Base-by-base conservation (phyloP, 2,888 invertebrate species). In the Megalurothrips usitatus region DNA sequence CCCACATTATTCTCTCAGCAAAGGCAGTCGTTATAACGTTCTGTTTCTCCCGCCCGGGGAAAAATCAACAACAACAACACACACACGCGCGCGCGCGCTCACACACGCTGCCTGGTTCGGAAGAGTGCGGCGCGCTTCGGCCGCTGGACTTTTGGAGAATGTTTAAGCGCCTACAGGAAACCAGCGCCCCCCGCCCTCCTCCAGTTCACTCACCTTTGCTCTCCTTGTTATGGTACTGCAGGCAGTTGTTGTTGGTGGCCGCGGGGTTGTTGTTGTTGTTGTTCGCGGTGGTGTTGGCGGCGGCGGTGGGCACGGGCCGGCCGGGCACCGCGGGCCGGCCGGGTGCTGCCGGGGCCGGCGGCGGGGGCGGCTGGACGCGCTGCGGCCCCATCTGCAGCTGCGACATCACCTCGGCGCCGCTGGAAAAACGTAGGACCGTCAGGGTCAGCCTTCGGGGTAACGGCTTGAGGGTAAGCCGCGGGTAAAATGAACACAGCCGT, bases 351-450 rank as follows among this genome's bases (percentile, higher is more conserved):
- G 68, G 23, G 23, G 68, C 9, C n/a, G 68, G 68, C 82, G 83
- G 82, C 82, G 82, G 34, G 79, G 81, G 82, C 58, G 82, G 81
- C 82, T 80, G 26, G 83, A 12, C 68, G 23, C 68, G 68, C 34
- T 81, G 78, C 6, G 82, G 82, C 12, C 84, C 83, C 79, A 85
- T 80, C 86, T 86, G 83, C 86, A 87, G 52, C 85, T 86, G 83
- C 85, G 86, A 84, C 86, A 86, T 84, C 83, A 87, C 85, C 86
- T 87, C 84, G 84, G 87, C 85, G 23, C 85, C 84, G 81, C 68
- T 68, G 17, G 43, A 78, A 34, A 68, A 47, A 80, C 17, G 79
- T 63, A 80, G 79, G 78, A 83, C 84, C 84, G 82, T 83, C 82
- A 83, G 84, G 84, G 84, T 83, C 34, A 43, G n/a, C n/a, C n/a